These are phyloP conservation scores for Lateolabrax maculatus DNA, from an alignment of 2,797 vertebrate species.

Conservation along the genomic window DNA sequence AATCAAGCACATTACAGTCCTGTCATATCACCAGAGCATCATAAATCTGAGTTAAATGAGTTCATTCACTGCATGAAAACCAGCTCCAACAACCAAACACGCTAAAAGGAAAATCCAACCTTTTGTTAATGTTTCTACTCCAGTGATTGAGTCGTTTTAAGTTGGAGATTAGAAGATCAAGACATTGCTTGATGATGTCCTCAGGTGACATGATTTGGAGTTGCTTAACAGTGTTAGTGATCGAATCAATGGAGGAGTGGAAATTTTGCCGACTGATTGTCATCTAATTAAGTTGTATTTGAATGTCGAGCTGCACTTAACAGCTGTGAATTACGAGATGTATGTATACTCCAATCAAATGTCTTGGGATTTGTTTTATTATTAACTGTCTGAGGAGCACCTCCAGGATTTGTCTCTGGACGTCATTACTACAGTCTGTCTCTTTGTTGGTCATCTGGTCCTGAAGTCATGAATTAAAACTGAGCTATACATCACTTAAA, in stretches of 20 bases:
- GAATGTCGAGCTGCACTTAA: background rate
- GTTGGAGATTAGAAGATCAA: background rate
- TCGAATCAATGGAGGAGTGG: background rate
- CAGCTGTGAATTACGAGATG: slow-evolving; percentile 19
- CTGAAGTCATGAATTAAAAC: slow-evolving; percentile 12
- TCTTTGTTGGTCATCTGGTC: slow-evolving; percentile 14
- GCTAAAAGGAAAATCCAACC: slow-evolving; percentile 4
- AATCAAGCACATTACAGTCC: slow-evolving; percentile 12
- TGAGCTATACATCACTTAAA: slow-evolving; percentile 8
- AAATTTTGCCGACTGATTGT: background rate
- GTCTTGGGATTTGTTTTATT: slow-evolving; percentile 23
- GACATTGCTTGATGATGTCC: background rate
- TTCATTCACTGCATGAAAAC: background rate
- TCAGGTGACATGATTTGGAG: background rate
- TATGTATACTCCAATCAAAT: slow-evolving; percentile 26
- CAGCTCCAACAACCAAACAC: background rate
- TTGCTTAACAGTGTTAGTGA: background rate
- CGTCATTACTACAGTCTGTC: slow-evolving; percentile 28
- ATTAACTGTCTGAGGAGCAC: slow-evolving; percentile 43
- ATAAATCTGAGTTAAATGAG: slow-evolving; percentile 36
- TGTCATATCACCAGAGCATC: slow-evolving; percentile 35
- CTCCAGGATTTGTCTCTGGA: slow-evolving; percentile 37
- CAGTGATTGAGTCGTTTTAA: background rate
- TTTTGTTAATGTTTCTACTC: background rate
- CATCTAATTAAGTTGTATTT: background rate